Evolutionary conservation across 2,113 vertebrate genomes (phyloP).

Genomic region (Polyodon spathula): DNA sequence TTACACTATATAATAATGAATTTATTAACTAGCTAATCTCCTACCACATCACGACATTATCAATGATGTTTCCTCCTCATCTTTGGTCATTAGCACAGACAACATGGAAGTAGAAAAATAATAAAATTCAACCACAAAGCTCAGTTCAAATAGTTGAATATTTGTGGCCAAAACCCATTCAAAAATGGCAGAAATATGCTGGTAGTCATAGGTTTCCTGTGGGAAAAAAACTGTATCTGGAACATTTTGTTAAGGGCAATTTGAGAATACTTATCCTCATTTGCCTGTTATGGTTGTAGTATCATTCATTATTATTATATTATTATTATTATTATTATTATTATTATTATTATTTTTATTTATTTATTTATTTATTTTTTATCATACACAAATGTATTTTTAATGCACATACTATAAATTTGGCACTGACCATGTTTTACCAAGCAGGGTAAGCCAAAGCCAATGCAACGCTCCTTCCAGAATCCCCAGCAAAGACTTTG

Average conservation of each 20-base stretch:
- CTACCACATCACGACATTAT: constrained; percentile 43
- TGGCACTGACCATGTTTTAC: too few species aligned
- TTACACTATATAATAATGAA: too few species aligned
- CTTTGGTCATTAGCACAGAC: constrained; percentile 41
- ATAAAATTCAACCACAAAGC: constrained; percentile 48
- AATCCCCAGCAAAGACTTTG: too few species aligned
- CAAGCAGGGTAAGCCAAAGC: too few species aligned
- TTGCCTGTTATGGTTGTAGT: too few species aligned
- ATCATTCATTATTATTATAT: too few species aligned
- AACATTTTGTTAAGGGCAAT: constrained; percentile 25
- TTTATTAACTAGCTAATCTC: not conserved
- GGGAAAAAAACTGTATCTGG: constrained; percentile 48
- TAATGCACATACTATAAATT: too few species aligned
- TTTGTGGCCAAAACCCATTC: constrained; percentile 59
- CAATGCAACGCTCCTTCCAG: too few species aligned
- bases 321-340: too few species aligned
- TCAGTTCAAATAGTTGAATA: constrained; percentile 59
- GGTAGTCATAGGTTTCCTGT: constrained; percentile 30
- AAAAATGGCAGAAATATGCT: constrained; percentile 50
- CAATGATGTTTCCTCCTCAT: constrained; percentile 47
- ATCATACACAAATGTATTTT: constrained; percentile 3
- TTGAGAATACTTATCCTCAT: too few species aligned
- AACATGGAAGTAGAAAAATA: constrained; percentile 59
- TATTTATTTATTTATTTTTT: too few species aligned
- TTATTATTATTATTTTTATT: too few species aligned